Conservation (phyloP, 2,888 invertebrate species). For the Acrobasis repandana region DNA sequence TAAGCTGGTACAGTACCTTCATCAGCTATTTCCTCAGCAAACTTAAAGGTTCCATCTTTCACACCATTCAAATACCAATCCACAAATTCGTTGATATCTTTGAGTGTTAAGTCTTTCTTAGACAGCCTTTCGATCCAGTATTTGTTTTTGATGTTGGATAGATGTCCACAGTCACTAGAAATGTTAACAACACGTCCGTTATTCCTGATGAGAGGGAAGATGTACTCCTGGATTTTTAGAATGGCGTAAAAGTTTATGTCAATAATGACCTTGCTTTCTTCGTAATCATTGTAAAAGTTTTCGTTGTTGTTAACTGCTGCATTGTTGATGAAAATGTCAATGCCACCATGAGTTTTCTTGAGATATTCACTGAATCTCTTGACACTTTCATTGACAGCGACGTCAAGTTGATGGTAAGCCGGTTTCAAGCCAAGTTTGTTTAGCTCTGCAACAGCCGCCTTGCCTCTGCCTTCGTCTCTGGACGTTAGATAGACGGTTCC, state of each 20-base stretch:
- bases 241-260: conserved; percentile 41
- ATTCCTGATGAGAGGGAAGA: conserved; percentile 84
- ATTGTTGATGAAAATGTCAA: conserved; percentile 48
- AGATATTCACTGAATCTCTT: conserved; percentile 37
- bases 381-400: conserved; percentile 39
- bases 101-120: conserved; percentile 47
- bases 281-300: conserved; percentile 35
- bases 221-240: conserved; percentile 38
- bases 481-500: conserved; percentile 86
- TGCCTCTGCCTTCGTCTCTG: conserved; percentile 78
- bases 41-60: conserved; percentile 51
- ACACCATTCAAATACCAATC: conserved; percentile 82
- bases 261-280: conserved; percentile 41
- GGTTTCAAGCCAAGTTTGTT: conserved; percentile 72
- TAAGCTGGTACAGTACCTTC: conserved; percentile 85
- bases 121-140: conserved; percentile 58
- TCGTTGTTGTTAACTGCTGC: conserved; percentile 37
- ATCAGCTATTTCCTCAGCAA: conserved; percentile 51
- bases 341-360: conserved; percentile 39
- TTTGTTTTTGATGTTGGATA: conserved; percentile 80
- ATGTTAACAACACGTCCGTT: conserved; percentile 88
- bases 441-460: conserved; percentile 77
- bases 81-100: conserved; percentile 78
- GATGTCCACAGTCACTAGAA: conserved; percentile 86
- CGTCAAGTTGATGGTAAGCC: conserved; percentile 42